These are phyloP conservation scores for Chaetoderma sp. DNA, from an alignment of 2,888 invertebrate species.

Conservation along the genomic window DNA sequence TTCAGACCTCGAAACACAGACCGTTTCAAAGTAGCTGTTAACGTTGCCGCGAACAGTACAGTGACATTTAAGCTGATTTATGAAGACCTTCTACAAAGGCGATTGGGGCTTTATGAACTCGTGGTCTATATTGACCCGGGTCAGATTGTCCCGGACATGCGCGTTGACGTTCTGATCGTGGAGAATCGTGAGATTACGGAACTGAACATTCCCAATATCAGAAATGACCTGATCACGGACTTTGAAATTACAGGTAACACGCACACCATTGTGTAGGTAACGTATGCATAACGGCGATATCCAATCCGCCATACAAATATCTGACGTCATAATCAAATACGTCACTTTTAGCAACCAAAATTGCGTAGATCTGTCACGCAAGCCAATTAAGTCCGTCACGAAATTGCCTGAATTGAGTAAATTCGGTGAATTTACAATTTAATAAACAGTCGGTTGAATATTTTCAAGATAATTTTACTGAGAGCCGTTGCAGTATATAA, in stretches of 20 bases:
- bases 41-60: slow-evolving; percentile 75
- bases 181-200: slow-evolving; percentile 76
- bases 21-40: slow-evolving; percentile 78
- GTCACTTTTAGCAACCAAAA: too few species aligned
- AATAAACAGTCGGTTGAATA: too few species aligned
- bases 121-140: slow-evolving; percentile 79
- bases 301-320: too few species aligned
- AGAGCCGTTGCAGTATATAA: too few species aligned
- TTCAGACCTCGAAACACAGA: slow-evolving; percentile 75
- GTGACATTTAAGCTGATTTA: slow-evolving; percentile 80
- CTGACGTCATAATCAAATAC: too few species aligned
- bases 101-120: slow-evolving; percentile 77
- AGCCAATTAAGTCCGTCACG: too few species aligned
- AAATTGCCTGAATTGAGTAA: too few species aligned
- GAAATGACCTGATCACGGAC: slow-evolving; percentile 35
- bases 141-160: slow-evolving; percentile 75
- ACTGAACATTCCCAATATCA: slow-evolving; percentile 74
- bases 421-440: too few species aligned
- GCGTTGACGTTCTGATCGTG: slow-evolving; percentile 76
- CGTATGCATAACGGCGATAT: too few species aligned
- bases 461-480: too few species aligned
- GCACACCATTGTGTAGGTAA: too few species aligned
- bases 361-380: too few species aligned
- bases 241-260: slow-evolving; percentile 46
- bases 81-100: slow-evolving; percentile 78